Base-by-base conservation (phyloP, 2,888 invertebrate species). In the Amphipoea oculea region DNA sequence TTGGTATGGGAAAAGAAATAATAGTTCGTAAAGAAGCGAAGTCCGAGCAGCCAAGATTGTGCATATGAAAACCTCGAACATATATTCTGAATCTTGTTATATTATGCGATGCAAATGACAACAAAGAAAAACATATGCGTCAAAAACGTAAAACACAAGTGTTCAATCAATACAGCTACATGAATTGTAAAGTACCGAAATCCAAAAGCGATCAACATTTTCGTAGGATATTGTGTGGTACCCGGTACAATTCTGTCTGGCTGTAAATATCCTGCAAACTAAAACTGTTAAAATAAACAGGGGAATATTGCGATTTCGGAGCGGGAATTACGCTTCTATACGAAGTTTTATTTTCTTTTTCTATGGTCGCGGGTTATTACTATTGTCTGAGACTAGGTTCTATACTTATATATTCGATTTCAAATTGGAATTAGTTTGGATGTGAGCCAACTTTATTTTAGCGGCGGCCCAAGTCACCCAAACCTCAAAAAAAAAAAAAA, bases 381-480 rank as follows among this genome's bases (percentile, higher is more conserved):
- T 42, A 51, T 42, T 63, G 57, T 17, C 36, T 71, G 42, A 9
- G 36, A 36, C 45, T 57, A 29, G 54, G 14, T 29, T 40, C 20
- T 42, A 20, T 11, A 4, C 17, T 40, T 36, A 17, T n/a, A 66
- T 23, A 57, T 57, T 36, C n/a, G 20, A 54, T n/a, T 54, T 23
- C 0, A 12, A 65, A 23, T 36, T 36, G 36, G 54, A n/a, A 66
- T 78, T 66, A 0, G n/a, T 65, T 77, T 77, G 48, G 62, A 75
- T 36, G 60, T 17, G 7, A 29, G 76, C 76, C 60, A 62, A 62
- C 2, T 62, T 62, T 40, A 60, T 48, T 62, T 40, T 51, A 23
- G 9, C 57, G 57, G 57, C 4, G 3, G 57, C 23, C 4, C 23
- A 57, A 11, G 57, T 23, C 57, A 57, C 23, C 54, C 54, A 57